Evolutionary conservation across 2,113 vertebrate genomes (phyloP).

Genomic region (Macquaria ambigua): DNA sequence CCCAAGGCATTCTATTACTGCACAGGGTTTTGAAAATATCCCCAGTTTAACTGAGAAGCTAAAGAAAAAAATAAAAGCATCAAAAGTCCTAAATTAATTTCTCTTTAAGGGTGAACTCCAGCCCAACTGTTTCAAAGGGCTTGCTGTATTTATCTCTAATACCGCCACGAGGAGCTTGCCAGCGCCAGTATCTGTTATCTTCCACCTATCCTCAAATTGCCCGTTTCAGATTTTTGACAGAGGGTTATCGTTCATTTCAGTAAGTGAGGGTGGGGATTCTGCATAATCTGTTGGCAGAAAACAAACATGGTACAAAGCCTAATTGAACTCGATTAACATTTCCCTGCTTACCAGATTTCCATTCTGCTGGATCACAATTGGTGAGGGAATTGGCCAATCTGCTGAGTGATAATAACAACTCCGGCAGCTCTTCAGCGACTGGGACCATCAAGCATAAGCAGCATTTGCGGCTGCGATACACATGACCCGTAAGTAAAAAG

Average conservation of each 20-base stretch:
- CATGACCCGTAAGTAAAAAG: conserved; percentile 9
- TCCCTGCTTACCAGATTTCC: conserved; percentile 66
- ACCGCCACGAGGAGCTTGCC: conserved; percentile 1
- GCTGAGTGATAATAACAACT: conserved; percentile 64
- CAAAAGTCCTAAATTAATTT: conserved; percentile 41
- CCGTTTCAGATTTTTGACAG: conserved; percentile 58
- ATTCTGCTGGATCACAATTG: conserved; percentile 63
- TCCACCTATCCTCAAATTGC: conserved; percentile 55
- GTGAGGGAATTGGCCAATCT: conserved; percentile 65
- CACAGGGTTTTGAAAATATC: conserved; percentile 54
- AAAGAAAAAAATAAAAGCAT: conserved; percentile 39
- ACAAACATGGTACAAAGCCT: conserved; percentile 73
- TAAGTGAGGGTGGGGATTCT: conserved; percentile 48
- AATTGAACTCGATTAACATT: conserved; percentile 81
- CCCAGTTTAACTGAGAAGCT: conserved; percentile 46
- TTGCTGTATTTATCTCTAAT: conserved; percentile 47
- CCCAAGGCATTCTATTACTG: conserved; percentile 38
- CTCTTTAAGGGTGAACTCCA: conserved; percentile 39
- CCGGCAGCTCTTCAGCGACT: conserved; percentile 30
- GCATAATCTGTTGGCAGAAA: conserved; percentile 68
- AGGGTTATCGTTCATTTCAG: conserved; percentile 67
- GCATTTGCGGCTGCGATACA: not conserved
- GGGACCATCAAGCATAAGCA: conserved; percentile 23
- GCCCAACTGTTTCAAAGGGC: conserved; percentile 41
- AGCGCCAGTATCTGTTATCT: conserved; percentile 42